Conservation (phyloP, 2,113 vertebrate genomes). For the Bubo blakistoni region DNA sequence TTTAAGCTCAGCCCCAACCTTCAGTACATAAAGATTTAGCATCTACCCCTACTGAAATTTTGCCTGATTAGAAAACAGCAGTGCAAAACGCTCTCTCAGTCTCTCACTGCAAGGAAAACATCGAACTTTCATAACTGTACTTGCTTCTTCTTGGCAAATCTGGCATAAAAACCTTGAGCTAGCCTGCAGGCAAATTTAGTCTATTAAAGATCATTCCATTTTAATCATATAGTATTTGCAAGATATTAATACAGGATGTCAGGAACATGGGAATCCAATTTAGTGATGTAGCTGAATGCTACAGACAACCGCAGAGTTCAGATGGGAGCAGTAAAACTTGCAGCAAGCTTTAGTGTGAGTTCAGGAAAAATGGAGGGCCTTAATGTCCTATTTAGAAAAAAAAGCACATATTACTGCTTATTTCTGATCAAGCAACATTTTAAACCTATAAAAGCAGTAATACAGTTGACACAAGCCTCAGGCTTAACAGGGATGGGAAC, state of each 20-base stretch:
- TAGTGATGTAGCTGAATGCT: neutral
- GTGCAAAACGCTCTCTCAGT: fast-evolving
- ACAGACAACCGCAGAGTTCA: neutral
- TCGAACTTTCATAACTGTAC: neutral
- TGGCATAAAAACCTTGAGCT: neutral
- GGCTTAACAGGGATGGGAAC: neutral
- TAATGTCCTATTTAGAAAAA: neutral
- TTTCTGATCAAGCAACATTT: neutral
- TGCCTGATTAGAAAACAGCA: neutral
- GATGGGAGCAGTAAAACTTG: neutral
- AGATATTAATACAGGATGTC: neutral
- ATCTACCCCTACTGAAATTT: neutral
- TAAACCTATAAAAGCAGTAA: neutral
- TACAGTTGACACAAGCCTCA: neutral
- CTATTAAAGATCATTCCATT: neutral
- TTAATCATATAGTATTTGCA: neutral
- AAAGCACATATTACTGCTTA: neutral
- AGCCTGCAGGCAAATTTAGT: neutral
- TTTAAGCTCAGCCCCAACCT: neutral
- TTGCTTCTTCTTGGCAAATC: neutral
- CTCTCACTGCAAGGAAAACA: neutral
- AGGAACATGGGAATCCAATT: neutral
- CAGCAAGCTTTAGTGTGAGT: neutral
- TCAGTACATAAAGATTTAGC: neutral
- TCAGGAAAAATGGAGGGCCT: neutral